Evolutionary conservation across 2,113 vertebrate species (phyloP).

Genomic region (Entelurus aequoreus): DNA sequence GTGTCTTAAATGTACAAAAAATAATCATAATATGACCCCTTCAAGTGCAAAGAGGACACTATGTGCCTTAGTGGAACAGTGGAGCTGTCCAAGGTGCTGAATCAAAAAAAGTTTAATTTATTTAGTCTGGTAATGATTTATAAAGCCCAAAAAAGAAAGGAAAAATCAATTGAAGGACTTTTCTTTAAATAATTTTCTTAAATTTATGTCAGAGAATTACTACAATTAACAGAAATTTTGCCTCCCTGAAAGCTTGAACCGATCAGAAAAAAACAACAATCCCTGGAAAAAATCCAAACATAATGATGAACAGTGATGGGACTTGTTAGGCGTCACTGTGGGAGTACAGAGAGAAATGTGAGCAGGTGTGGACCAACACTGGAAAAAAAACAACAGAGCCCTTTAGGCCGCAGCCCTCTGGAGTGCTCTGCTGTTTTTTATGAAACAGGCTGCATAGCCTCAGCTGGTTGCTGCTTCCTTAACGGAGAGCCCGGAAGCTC

Average conservation of each 20-base stretch:
- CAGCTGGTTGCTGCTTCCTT: slow-evolving; percentile 46
- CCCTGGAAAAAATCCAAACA: slow-evolving; percentile 56
- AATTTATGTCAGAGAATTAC: slow-evolving; percentile 4
- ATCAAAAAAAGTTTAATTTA: background rate
- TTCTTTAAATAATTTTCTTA: background rate
- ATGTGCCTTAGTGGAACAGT: background rate
- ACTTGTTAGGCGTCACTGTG: slow-evolving; percentile 48
- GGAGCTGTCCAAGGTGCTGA: slow-evolving; percentile 71
- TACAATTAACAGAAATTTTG: slow-evolving; percentile 1
- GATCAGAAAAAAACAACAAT: slow-evolving; percentile 63
- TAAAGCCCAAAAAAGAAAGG: background rate
- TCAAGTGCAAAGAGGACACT: no score
- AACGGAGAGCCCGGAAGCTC: slow-evolving; percentile 51
- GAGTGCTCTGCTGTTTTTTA: slow-evolving; percentile 37
- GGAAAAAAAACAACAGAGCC: slow-evolving; percentile 48
- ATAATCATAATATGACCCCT: no score
- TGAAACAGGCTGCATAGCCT: slow-evolving; percentile 39
- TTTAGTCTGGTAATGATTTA: background rate
- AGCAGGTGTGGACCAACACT: slow-evolving; percentile 38
- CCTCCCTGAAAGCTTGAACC: slow-evolving; percentile 35
- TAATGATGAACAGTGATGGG: slow-evolving; percentile 48
- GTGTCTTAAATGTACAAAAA: no score
- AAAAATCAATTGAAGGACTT: background rate
- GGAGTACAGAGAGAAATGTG: slow-evolving; percentile 28
- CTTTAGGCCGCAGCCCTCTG: slow-evolving; percentile 60